A percentile compares a stretch with the other conserved stretches of the same genome.
Conservation (phyloP, 2,888 invertebrate species). For the Tortrix viridana region DNA sequence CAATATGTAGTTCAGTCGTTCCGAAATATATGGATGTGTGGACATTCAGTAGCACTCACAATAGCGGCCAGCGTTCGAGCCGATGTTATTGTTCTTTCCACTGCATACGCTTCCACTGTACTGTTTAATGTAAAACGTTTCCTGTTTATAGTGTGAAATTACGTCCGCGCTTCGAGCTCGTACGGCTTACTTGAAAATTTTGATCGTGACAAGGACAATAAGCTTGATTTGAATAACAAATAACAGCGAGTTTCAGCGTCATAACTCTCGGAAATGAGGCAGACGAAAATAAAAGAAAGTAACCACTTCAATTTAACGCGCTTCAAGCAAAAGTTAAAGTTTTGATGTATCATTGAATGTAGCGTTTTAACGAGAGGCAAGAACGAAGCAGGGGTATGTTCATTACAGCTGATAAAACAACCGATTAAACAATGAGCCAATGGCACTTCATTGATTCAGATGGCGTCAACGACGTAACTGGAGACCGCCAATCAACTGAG, state of each 20-base stretch:
- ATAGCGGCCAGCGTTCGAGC: constrained; percentile 47
- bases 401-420: constrained; percentile 79
- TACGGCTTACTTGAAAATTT: constrained; percentile 1
- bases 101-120: constrained; percentile 44
- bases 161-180: constrained; percentile 25
- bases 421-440: constrained; percentile 79
- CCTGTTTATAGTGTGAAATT: constrained; percentile 47
- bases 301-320: constrained; percentile 7
- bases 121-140: constrained; percentile 50
- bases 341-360: constrained; percentile 37
- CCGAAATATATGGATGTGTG: constrained; percentile 53
- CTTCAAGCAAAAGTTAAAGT: constrained; percentile 27
- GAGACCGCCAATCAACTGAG: constrained; percentile 69
- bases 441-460: constrained; percentile 78
- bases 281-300: not conserved
- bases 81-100: constrained; percentile 53
- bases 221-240: not conserved
- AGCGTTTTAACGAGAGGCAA: constrained; percentile 40
- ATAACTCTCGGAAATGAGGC: constrained; percentile 11
- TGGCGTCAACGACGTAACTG: constrained; percentile 71
- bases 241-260: not conserved
- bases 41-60: constrained; percentile 49
- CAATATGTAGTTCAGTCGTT: constrained; percentile 38
- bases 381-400: constrained; percentile 47
- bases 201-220: not conserved